Conservation (phyloP, 2,888 invertebrate species). For the Drosophila formosana region DNA sequence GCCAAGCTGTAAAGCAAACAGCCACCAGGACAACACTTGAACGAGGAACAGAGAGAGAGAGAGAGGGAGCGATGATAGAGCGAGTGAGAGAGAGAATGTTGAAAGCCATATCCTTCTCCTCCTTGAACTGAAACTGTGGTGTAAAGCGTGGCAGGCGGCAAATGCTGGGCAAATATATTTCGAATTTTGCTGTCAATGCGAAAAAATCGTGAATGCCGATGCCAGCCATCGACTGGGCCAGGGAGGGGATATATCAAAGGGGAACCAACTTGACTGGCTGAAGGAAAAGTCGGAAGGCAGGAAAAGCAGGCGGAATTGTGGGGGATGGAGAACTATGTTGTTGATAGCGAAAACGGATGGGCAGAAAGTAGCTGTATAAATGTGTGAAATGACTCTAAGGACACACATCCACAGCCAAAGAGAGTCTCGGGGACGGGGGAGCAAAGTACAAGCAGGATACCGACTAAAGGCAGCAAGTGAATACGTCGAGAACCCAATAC, state of each 20-base stretch:
- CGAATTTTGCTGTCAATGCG: conserved; percentile 80
- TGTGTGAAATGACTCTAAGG: conserved; percentile 51
- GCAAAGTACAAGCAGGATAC: neutral
- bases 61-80: neutral
- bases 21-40: conserved; percentile 40
- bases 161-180: conserved; percentile 76
- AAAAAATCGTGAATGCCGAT: conserved; percentile 65
- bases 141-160: conserved; percentile 58
- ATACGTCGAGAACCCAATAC: conserved; percentile 8
- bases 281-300: neutral
- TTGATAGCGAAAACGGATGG: conserved; percentile 53
- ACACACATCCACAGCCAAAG: neutral
- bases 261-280: no score
- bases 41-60: neutral
- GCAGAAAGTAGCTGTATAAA: conserved; percentile 62
- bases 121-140: conserved; percentile 56
- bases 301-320: neutral
- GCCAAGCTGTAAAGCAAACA: conserved; percentile 67
- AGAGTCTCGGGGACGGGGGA: neutral
- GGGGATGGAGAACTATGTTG: conserved; percentile 22
- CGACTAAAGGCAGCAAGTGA: conserved; percentile 20
- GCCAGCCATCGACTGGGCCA: conserved; percentile 18
- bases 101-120: conserved; percentile 47
- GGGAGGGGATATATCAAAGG: conserved; percentile 2
- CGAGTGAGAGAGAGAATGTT: conserved; percentile 17